Evolutionary conservation across 2,113 vertebrate genomes (phyloP).

Genomic region (Neolamprologus hecqui): DNA sequence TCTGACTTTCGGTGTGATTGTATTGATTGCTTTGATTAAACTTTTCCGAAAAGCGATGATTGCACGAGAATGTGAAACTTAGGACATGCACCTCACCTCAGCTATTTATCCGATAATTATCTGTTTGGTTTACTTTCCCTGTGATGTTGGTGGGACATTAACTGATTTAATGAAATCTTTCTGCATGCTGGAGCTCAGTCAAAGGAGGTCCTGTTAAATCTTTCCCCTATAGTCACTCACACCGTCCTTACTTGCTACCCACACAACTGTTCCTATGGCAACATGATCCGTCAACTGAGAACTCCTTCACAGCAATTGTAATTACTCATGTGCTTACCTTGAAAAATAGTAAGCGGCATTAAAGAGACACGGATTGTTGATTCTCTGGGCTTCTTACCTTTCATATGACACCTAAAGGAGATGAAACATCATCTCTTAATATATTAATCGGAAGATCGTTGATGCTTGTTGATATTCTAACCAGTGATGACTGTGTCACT

Average conservation of each 20-base stretch:
- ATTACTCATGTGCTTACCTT: neutral
- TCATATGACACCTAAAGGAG: neutral
- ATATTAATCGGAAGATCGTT: neutral
- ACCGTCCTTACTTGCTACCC: constrained; percentile 43
- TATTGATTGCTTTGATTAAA: constrained; percentile 19
- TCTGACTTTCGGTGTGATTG: neutral
- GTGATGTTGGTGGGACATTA: neutral
- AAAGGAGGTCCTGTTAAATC: neutral
- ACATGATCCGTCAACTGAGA: constrained; percentile 55
- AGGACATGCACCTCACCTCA: neutral
- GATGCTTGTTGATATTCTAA: neutral
- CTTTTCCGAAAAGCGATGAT: neutral
- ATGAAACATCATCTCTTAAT: neutral
- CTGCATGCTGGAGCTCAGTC: neutral
- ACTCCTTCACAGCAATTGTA: neutral
- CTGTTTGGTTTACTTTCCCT: neutral
- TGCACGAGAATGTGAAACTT: neutral
- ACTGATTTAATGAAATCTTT: neutral
- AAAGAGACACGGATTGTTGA: neutral
- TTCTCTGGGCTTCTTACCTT: constrained; percentile 6
- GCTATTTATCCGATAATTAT: neutral
- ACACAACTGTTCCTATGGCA: constrained; percentile 63
- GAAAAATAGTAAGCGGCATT: constrained; percentile 3
- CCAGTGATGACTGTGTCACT: neutral
- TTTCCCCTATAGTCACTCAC: neutral